phyloP scores from a whole-genome alignment of 2,113 vertebrate genomes.

The Hystrix cristata region DNA sequence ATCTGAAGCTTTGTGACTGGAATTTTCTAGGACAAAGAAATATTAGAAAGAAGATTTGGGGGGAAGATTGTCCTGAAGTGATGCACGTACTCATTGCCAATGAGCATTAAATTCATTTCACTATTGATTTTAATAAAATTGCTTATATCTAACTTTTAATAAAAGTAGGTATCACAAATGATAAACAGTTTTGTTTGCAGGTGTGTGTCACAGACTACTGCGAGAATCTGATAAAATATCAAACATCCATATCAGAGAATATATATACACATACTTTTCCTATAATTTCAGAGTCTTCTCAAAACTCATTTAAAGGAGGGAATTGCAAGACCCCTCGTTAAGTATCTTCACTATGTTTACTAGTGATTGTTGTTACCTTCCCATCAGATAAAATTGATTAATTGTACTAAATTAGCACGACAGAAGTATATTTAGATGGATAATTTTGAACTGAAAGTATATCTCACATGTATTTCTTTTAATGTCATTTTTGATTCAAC shows the following conservation, averaged over 20 bases:
- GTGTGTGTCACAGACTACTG: not conserved
- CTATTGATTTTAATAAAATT: constrained; percentile 18
- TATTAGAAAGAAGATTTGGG: not conserved
- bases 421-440: not conserved
- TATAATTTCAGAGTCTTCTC: not conserved
- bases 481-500: not conserved
- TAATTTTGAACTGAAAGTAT: not conserved
- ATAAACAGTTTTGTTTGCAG: not conserved
- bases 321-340: not conserved
- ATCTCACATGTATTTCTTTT: not conserved
- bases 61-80: not conserved
- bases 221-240: not conserved
- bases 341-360: not conserved
- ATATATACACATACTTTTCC: not conserved
- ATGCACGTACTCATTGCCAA: not conserved
- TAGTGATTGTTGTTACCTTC: not conserved
- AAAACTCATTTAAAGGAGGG: not conserved
- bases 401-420: not conserved
- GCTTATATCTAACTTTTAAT: not conserved
- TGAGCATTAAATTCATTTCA: not conserved
- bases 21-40: constrained; percentile 16
- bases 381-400: not conserved
- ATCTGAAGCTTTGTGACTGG: not conserved
- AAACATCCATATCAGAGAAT: not conserved
- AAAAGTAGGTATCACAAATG: not conserved